Percentiles rank a stretch among this genome's conserved stretches.
These are phyloP conservation scores for Torymus aiolomorphi DNA, from an alignment of 2,888 invertebrate species.

Conservation along the genomic window DNA sequence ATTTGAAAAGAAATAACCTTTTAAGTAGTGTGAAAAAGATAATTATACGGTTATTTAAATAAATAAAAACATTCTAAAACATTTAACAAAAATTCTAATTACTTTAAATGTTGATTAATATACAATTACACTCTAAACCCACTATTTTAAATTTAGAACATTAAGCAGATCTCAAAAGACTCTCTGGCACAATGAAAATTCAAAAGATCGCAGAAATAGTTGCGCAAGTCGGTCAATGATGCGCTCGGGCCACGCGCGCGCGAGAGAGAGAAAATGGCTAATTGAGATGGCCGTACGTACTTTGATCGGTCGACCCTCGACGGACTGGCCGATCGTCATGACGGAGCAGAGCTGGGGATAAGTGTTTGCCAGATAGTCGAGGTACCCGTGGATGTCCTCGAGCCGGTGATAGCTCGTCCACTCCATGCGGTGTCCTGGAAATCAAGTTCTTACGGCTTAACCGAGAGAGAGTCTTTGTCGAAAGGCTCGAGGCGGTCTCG, in stretches of 20 bases:
- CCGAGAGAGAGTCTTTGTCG: conserved; percentile 5
- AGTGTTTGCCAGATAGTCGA: conserved; percentile 83
- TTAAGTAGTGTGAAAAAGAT: too few relatives aligned
- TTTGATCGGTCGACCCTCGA: conserved; percentile 85
- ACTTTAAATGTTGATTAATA: too few relatives aligned
- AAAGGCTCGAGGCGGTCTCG: background rate
- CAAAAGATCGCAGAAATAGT: background rate
- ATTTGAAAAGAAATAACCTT: too few relatives aligned
- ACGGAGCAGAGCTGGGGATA: conserved; percentile 86
- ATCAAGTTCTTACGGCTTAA: conserved; percentile 45
- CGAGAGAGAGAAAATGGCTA: too few relatives aligned
- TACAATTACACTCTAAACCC: too few relatives aligned
- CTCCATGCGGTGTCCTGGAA: conserved; percentile 80
- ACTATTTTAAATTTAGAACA: too few relatives aligned
- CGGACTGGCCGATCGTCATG: conserved; percentile 84
- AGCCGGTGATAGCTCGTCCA: conserved; percentile 88
- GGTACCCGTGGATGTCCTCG: conserved; percentile 82
- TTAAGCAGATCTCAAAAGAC: too few relatives aligned
- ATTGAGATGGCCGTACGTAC: conserved; percentile 62
- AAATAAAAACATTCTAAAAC: too few relatives aligned
- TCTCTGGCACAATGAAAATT: too few relatives aligned
- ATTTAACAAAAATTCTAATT: too few relatives aligned
- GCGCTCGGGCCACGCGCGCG: background rate
- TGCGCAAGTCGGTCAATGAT: conserved; percentile 16
- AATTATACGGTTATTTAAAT: too few relatives aligned